A percentile compares a stretch with the other conserved stretches of the same genome.
Evolutionary conservation across 2,888 invertebrate species (phyloP).

Genomic region (Morpho helenor): DNA sequence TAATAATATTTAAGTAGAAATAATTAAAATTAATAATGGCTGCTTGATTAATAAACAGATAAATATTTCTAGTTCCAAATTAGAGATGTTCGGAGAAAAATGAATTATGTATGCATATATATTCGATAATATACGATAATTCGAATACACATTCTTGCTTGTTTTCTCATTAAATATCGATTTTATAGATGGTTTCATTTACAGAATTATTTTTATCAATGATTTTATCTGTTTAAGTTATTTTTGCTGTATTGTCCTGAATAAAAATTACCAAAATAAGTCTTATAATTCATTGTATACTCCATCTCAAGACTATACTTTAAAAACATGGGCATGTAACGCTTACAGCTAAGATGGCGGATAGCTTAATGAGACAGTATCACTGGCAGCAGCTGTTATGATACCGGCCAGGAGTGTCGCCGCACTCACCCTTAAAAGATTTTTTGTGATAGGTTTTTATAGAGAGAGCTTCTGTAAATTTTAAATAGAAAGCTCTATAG

Average conservation of each 20-base stretch:
- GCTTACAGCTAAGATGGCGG: slow-evolving; percentile 44
- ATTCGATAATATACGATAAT: too few species aligned
- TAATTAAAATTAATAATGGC: too few species aligned
- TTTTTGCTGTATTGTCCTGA: background rate
- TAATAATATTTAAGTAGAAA: too few species aligned
- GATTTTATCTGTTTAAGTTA: background rate
- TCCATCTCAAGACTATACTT: slow-evolving; percentile 65
- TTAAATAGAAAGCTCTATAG: background rate
- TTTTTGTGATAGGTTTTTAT: slow-evolving; percentile 40
- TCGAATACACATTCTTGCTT: too few species aligned
- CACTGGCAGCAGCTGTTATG: slow-evolving; percentile 75
- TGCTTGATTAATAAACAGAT: too few species aligned
- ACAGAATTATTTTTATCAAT: too few species aligned
- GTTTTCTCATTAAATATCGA: too few species aligned
- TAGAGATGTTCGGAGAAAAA: too few species aligned
- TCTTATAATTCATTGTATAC: slow-evolving; percentile 33
- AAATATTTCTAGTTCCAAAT: too few species aligned
- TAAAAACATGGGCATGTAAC: slow-evolving; percentile 66
- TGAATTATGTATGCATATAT: too few species aligned
- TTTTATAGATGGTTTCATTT: too few species aligned
- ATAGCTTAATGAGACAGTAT: slow-evolving; percentile 76
- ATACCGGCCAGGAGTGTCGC: slow-evolving; percentile 72
- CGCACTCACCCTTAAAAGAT: slow-evolving; percentile 66
- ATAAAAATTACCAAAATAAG: background rate
- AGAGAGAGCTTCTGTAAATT: slow-evolving; percentile 38